These are phyloP conservation scores for Melanotus villosus DNA, from an alignment of 2,888 invertebrate species.

Conservation along the genomic window DNA sequence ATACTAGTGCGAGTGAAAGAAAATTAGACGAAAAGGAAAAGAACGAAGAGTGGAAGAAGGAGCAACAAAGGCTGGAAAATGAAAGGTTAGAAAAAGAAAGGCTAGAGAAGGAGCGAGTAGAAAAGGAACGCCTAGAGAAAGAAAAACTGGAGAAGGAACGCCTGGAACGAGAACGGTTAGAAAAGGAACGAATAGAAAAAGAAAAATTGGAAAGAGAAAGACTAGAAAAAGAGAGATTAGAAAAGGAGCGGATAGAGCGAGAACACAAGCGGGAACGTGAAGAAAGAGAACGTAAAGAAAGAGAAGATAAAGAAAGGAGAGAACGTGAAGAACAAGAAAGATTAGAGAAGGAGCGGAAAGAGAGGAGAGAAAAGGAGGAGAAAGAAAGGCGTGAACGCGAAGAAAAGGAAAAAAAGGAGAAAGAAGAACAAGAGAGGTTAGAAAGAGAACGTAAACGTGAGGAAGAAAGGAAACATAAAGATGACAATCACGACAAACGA, in stretches of 20 bases:
- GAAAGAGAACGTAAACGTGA: conserved; percentile 45
- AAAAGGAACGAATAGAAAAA: conserved; percentile 64
- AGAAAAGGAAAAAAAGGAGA: conserved; percentile 50
- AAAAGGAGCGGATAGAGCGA: conserved; percentile 66
- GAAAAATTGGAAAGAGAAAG: conserved; percentile 58
- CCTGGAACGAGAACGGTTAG: conserved; percentile 63
- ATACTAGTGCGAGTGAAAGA: conserved; percentile 57
- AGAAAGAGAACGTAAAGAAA: conserved; percentile 69
- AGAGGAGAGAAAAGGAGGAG: conserved; percentile 63
- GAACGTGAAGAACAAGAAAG: conserved; percentile 69
- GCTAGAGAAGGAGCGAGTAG: conserved; percentile 55
- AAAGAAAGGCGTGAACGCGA: conserved; percentile 63
- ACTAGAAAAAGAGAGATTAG: conserved; percentile 60
- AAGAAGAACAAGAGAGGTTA: conserved; percentile 48
- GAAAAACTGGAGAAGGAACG: conserved; percentile 59
- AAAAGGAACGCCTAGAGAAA: conserved; percentile 57
- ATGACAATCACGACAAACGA: conserved; percentile 65
- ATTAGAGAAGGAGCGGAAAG: conserved; percentile 63
- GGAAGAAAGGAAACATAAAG: conserved; percentile 48
- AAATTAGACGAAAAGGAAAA: conserved; percentile 51
- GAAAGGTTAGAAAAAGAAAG: conserved; percentile 52
- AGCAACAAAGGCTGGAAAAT: conserved; percentile 53
- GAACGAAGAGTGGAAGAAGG: conserved; percentile 56
- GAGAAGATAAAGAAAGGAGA: conserved; percentile 66
- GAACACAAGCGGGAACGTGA: conserved; percentile 63